Evolutionary conservation across 1,140 invertebrate species (phyloP).

Genomic region (Chionoecetes opilio): DNA sequence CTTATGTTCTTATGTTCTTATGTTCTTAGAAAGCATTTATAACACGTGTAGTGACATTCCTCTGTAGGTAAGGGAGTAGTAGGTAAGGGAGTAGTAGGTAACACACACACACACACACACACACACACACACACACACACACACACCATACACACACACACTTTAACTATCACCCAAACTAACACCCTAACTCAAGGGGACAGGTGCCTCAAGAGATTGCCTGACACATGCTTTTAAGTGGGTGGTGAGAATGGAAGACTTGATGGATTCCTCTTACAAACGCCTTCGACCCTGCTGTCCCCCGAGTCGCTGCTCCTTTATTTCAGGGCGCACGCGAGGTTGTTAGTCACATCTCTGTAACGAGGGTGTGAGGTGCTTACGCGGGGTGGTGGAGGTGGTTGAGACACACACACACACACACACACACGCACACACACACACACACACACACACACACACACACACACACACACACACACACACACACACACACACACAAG

Average conservation of each 20-base stretch:
- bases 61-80: too few relatives aligned
- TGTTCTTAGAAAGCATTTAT: too few relatives aligned
- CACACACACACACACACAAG: too few relatives aligned
- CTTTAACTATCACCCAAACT: too few relatives aligned
- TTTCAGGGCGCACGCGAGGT: not conserved
- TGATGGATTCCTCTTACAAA: not conserved
- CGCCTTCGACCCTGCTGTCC: not conserved
- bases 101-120: too few relatives aligned
- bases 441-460: constrained; percentile 18
- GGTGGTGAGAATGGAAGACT: not conserved
- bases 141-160: too few relatives aligned
- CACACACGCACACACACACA: constrained; percentile 8
- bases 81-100: too few relatives aligned
- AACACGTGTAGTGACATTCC: too few relatives aligned
- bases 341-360: constrained; percentile 5
- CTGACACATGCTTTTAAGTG: not conserved
- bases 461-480: constrained; percentile 3
- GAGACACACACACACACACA: not conserved
- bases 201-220: not conserved
- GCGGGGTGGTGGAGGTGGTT: not conserved
- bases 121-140: too few relatives aligned
- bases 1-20: too few relatives aligned
- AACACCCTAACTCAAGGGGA: not conserved
- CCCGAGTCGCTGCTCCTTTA: not conserved
- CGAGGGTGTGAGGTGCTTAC: constrained; percentile 24